Conservation (phyloP, 2,113 vertebrate species). For the Synchiropus splendidus region DNA sequence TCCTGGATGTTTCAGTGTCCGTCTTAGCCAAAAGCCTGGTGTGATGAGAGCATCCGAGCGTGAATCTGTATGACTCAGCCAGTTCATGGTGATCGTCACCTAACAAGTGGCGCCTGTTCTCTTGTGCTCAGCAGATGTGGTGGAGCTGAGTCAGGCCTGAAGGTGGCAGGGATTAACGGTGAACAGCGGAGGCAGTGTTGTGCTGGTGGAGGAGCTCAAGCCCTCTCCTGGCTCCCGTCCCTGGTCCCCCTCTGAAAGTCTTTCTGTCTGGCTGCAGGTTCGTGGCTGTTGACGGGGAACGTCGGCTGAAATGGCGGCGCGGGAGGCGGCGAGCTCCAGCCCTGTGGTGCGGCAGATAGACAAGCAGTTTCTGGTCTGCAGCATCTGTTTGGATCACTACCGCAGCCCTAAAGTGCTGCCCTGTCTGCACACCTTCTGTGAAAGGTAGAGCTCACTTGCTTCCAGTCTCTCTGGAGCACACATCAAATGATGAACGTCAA, state of each 20-base stretch:
- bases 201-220: conserved; percentile 3
- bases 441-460: conserved; percentile 76
- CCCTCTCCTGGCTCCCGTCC: conserved; percentile 24
- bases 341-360: conserved; percentile 91
- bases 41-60: too few species aligned
- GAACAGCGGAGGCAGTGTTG: too few species aligned
- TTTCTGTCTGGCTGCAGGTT: conserved; percentile 40
- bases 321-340: conserved; percentile 73
- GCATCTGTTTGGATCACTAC: conserved; percentile 91
- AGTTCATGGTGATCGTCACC: too few species aligned
- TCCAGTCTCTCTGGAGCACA: background rate
- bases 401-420: conserved; percentile 79
- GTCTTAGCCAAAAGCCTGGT: too few species aligned
- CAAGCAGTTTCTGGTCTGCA: conserved; percentile 94
- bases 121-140: too few species aligned
- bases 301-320: conserved; percentile 75
- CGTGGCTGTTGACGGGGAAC: conserved; percentile 45
- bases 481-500: too few species aligned
- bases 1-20: too few species aligned
- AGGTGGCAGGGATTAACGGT: too few species aligned
- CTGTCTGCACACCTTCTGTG: conserved; percentile 93
- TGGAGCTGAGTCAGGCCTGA: too few species aligned
- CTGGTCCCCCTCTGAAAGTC: conserved; percentile 26
- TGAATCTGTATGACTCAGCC: too few species aligned
- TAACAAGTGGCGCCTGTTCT: too few species aligned